These are phyloP conservation scores for Drosophila mettleri DNA, from an alignment of 2,888 invertebrate genomes.

Conservation along the genomic window DNA sequence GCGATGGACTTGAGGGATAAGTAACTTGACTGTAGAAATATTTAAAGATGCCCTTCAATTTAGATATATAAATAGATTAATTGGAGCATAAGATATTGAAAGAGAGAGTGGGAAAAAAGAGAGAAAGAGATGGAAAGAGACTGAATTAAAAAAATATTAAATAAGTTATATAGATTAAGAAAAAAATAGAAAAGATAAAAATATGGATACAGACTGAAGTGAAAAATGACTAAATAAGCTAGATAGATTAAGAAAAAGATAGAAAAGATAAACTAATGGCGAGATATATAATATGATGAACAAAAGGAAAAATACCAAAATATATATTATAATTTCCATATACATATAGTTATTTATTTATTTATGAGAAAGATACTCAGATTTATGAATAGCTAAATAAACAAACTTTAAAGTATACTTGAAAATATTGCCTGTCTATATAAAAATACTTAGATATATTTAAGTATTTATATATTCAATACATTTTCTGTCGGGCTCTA, in stretches of 20 bases:
- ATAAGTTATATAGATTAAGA: background rate
- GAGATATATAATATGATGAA: too few species aligned
- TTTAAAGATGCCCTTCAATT: constrained; percentile 5
- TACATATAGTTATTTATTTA: background rate
- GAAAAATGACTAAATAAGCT: too few species aligned
- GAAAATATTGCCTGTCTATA: background rate
- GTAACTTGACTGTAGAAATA: constrained; percentile 1
- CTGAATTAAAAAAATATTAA: background rate
- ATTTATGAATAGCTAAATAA: background rate
- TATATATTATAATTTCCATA: background rate
- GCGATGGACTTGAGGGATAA: constrained; percentile 9
- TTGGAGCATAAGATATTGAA: too few species aligned
- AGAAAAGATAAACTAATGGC: too few species aligned
- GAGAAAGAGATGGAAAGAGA: background rate
- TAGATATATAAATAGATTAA: background rate
- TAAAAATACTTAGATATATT: background rate
- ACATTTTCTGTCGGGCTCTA: background rate
- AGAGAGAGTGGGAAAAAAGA: background rate
- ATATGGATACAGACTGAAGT: too few species aligned
- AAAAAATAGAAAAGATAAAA: too few species aligned
- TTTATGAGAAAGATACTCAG: background rate
- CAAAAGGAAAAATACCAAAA: too few species aligned
- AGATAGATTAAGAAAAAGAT: too few species aligned
- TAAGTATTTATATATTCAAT: background rate
- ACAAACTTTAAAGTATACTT: background rate